Evolutionary conservation across 2,113 vertebrate genomes (phyloP).

Genomic region (Guaruba guarouba): DNA sequence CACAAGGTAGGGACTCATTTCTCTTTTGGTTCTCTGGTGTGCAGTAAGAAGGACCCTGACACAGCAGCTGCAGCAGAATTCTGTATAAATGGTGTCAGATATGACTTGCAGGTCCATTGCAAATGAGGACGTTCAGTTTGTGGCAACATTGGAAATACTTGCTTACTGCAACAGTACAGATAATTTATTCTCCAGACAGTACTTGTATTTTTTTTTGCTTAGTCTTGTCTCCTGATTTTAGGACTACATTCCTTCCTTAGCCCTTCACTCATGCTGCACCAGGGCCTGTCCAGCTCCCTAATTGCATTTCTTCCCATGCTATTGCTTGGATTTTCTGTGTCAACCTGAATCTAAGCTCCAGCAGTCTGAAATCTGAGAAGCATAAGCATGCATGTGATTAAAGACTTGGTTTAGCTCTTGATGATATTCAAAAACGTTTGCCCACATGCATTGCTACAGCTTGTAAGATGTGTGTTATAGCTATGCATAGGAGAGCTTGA

Average conservation of each 20-base stretch:
- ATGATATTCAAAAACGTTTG: neutral
- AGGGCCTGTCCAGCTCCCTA: neutral
- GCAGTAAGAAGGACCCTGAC: neutral
- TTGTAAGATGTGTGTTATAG: neutral
- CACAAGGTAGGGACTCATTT: accelerated
- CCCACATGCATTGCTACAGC: accelerated
- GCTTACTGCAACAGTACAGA: neutral
- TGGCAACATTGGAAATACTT: neutral
- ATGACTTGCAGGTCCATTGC: neutral
- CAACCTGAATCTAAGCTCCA: neutral
- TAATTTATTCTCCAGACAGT: neutral
- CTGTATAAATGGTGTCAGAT: neutral
- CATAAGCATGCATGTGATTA: neutral
- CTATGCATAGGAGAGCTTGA: neutral
- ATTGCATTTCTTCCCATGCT: neutral
- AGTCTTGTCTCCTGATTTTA: neutral
- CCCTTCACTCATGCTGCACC: neutral
- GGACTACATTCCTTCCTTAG: neutral
- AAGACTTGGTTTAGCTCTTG: neutral
- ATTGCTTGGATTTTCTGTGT: neutral
- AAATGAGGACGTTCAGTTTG: neutral
- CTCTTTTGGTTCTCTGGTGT: neutral
- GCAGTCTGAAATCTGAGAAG: neutral
- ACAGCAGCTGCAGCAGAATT: neutral
- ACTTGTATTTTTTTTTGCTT: neutral